A percentile compares a stretch with the other conserved stretches of the same genome.
Evolutionary conservation across 2,797 vertebrate genomes (phyloP).

Genomic region (Enteromius thamalakanensis): DNA sequence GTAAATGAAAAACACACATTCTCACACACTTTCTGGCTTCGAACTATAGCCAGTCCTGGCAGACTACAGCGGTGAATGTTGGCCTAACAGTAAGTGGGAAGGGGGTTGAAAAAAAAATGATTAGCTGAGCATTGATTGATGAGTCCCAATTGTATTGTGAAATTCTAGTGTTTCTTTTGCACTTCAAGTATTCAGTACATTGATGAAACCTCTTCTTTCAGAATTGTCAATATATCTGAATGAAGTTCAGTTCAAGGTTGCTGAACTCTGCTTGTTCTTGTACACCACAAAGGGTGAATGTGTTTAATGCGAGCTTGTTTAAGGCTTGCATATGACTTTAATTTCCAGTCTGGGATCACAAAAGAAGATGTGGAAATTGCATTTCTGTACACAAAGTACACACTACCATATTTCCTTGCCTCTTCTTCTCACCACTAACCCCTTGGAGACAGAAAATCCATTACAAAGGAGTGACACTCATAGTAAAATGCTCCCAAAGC

Average conservation of each 20-base stretch:
- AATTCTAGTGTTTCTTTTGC: conserved; percentile 70
- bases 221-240: not conserved
- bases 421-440: conserved; percentile 72
- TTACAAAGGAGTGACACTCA: conserved; percentile 72
- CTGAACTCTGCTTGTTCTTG: conserved; percentile 40
- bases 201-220: not conserved
- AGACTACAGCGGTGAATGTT: not conserved
- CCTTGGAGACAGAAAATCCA: conserved; percentile 73
- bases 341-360: conserved; percentile 53
- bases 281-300: conserved; percentile 40
- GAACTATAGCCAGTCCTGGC: conserved; percentile 26
- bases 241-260: conserved; percentile 49
- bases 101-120: conserved; percentile 71
- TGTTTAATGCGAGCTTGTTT: conserved; percentile 55
- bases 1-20: conserved; percentile 46
- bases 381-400: conserved; percentile 54
- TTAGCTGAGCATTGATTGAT: conserved; percentile 72
- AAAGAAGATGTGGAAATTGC: conserved; percentile 58
- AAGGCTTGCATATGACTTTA: conserved; percentile 49
- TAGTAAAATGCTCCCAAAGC: conserved; percentile 64
- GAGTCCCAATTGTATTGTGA: conserved; percentile 77
- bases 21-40: conserved; percentile 3
- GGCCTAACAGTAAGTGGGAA: conserved; percentile 74
- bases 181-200: not conserved
- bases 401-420: conserved; percentile 73